A percentile compares a stretch with the other conserved stretches of the same genome.
Evolutionary conservation across 2,113 vertebrate species (phyloP).

Genomic region (Circaetus gallicus): DNA sequence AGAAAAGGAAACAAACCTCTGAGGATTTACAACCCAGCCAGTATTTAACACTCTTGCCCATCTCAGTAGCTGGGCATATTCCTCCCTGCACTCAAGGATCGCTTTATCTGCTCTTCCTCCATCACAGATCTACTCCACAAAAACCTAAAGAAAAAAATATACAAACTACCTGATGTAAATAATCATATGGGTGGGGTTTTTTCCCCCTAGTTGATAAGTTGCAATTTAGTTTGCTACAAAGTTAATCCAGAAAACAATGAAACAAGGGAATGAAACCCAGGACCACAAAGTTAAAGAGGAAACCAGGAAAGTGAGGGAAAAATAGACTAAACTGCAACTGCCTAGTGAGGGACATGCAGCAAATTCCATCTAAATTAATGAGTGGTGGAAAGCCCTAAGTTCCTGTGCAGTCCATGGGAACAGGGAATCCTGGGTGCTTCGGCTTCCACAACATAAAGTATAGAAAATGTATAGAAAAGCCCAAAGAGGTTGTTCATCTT

Average conservation of each 20-base stretch:
- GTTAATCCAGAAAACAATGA: not conserved
- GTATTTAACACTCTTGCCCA: not conserved
- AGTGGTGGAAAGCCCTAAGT: not conserved
- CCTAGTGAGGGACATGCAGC: not conserved
- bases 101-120: not conserved
- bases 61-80: not conserved
- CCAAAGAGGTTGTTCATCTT: not conserved
- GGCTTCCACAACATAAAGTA: not conserved
- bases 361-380: not conserved
- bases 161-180: not conserved
- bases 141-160: not conserved
- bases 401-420: not conserved
- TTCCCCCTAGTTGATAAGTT: not conserved
- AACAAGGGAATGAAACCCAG: not conserved
- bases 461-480: not conserved
- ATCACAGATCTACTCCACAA: not conserved
- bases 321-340: not conserved
- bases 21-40: not conserved
- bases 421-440: not conserved
- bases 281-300: not conserved
- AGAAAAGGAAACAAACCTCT: conserved; percentile 6
- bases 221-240: not conserved
- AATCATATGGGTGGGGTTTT: not conserved
- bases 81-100: not conserved
- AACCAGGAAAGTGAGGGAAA: not conserved